A percentile compares a stretch with the other conserved stretches of the same genome.
Conservation (phyloP, 2,113 vertebrate species). For the Plecturocebus donacophilus region DNA sequence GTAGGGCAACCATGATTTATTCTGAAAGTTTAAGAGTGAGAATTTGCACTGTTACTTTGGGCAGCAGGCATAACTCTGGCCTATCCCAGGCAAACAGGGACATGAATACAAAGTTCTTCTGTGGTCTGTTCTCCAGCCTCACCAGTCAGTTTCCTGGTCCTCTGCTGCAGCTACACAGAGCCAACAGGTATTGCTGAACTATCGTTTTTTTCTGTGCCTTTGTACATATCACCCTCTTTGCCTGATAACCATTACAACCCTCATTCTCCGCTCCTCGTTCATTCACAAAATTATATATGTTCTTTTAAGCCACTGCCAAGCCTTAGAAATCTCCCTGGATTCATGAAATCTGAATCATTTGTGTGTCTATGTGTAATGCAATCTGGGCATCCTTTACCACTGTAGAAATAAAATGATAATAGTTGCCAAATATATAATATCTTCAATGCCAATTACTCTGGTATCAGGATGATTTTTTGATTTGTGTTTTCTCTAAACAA, state of each 20-base stretch:
- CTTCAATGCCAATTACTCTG: background rate
- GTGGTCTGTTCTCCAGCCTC: background rate
- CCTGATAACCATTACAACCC: background rate
- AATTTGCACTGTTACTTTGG: background rate
- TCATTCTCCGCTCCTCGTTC: background rate
- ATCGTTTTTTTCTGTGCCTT: background rate
- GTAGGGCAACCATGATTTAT: background rate
- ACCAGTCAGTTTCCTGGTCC: background rate
- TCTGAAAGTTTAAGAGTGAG: background rate
- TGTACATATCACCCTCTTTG: background rate
- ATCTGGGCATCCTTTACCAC: background rate
- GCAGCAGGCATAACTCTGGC: background rate
- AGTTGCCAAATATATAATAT: background rate
- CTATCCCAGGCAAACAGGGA: background rate
- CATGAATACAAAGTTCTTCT: background rate
- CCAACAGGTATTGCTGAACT: background rate
- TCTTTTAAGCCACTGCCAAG: background rate
- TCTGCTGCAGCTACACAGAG: background rate
- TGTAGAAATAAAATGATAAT: background rate
- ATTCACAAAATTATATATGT: background rate
- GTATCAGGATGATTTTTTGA: background rate
- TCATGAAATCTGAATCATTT: conserved; percentile 14
- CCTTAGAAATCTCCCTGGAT: background rate
- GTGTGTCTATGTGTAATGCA: background rate
- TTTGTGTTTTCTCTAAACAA: background rate